Percentiles rank a stretch among this genome's conserved stretches.
These are phyloP conservation scores for Xenotilapia longispinis DNA, from an alignment of 2,113 vertebrate species.

Conservation along the genomic window DNA sequence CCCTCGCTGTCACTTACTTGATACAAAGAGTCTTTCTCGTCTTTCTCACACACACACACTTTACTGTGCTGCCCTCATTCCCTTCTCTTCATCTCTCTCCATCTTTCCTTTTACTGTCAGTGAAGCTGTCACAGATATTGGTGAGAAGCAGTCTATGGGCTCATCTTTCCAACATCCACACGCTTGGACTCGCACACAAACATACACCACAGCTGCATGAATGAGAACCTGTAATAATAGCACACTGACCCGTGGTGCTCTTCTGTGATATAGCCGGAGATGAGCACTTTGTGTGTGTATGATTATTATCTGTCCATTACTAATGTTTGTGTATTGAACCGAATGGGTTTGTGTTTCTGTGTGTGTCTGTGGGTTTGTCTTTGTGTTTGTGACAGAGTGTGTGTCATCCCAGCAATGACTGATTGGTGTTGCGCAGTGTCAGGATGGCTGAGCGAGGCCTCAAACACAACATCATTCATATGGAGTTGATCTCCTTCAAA, in stretches of 20 bases:
- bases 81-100: neutral
- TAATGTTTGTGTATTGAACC: neutral
- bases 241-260: constrained; percentile 30
- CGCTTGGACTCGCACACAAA: neutral
- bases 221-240: constrained; percentile 38
- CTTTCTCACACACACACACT: neutral
- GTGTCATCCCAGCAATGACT: constrained; percentile 8
- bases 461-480: constrained; percentile 42
- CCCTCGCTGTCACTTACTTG: constrained; percentile 24
- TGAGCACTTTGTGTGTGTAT: neutral
- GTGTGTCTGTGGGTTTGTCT: neutral
- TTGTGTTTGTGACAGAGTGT: neutral
- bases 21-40: neutral
- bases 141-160: neutral
- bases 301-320: constrained; percentile 25
- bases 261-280: constrained; percentile 1
- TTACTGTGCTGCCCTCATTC: neutral
- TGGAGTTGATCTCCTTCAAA: constrained; percentile 22
- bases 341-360: neutral
- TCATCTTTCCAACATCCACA: constrained; percentile 6
- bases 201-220: neutral
- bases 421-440: constrained; percentile 23
- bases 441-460: constrained; percentile 18
- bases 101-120: constrained; percentile 17
- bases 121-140: constrained; percentile 28